Conservation (phyloP, 2,888 invertebrate species). For the Nysson spinosus region DNA sequence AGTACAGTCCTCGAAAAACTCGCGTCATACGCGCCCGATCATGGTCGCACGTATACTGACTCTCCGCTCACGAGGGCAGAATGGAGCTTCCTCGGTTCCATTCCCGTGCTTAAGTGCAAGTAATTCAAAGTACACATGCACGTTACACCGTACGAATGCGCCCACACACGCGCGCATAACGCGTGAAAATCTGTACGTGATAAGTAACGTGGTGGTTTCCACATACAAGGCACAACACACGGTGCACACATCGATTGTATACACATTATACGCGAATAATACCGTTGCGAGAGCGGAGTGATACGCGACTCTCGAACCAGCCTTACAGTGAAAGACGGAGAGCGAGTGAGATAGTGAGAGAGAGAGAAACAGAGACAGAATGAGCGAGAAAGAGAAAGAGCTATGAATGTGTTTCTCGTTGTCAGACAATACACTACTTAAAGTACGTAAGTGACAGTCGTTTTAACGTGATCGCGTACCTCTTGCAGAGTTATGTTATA, state of each 20-base stretch:
- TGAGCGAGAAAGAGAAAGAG: neutral
- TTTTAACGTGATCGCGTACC: conserved; percentile 12
- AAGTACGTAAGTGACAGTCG: conserved; percentile 25
- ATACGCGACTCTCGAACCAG: conserved; percentile 22
- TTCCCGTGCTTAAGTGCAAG: conserved; percentile 40
- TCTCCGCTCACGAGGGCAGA: conserved; percentile 35
- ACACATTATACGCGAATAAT: conserved; percentile 23
- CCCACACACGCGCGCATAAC: conserved; percentile 45
- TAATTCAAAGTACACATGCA: conserved; percentile 42
- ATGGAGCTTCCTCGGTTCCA: conserved; percentile 52
- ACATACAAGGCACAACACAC: conserved; percentile 39
- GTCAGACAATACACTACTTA: conserved; percentile 20
- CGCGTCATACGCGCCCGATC: conserved; percentile 38
- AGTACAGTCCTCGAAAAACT: conserved; percentile 33
- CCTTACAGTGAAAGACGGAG: too few relatives aligned
- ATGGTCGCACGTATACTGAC: conserved; percentile 26
- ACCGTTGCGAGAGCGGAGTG: conserved; percentile 11
- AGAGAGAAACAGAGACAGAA: neutral
- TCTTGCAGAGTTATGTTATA: too few relatives aligned
- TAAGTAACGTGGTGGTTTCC: conserved; percentile 28
- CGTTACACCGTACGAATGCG: conserved; percentile 44
- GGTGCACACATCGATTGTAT: conserved; percentile 19
- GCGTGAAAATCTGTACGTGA: conserved; percentile 18
- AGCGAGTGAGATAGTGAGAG: neutral
- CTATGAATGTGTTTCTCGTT: conserved; percentile 19